phyloP scores from a whole-genome alignment of 1,140 invertebrate genomes.

The Solenopsis invicta region DNA sequence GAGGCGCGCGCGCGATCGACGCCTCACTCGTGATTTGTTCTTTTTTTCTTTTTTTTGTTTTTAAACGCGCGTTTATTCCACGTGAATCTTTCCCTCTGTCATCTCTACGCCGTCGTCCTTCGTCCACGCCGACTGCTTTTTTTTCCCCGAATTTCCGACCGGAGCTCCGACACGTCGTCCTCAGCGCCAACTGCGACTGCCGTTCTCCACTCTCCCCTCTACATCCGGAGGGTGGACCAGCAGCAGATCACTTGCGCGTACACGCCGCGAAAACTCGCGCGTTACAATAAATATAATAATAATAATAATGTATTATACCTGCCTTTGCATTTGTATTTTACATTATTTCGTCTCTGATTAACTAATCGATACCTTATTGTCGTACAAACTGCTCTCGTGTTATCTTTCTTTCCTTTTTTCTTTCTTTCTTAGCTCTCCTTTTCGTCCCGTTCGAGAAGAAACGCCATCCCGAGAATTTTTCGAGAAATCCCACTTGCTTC shows the following conservation, averaged over 20 bases:
- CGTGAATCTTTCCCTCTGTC: background rate
- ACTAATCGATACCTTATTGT: slow-evolving; percentile 87
- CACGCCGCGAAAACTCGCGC: slow-evolving; percentile 51
- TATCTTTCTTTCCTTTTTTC: slow-evolving; percentile 31
- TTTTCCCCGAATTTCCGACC: slow-evolving; percentile 8
- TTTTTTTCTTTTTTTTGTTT: background rate
- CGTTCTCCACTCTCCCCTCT: background rate
- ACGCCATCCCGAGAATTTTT: background rate
- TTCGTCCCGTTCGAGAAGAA: slow-evolving; percentile 43
- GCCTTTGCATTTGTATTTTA: slow-evolving; percentile 86
- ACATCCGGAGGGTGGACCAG: slow-evolving; percentile 20
- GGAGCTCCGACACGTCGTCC: slow-evolving; percentile 16
- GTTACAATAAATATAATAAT: slow-evolving; percentile 84
- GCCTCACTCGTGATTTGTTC: no score
- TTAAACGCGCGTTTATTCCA: background rate
- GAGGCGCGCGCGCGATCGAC: background rate
- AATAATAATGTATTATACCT: slow-evolving; percentile 84
- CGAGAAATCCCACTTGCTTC: background rate
- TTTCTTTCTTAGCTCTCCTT: background rate
- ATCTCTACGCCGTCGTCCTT: slow-evolving; percentile 29
- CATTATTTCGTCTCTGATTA: slow-evolving; percentile 84
- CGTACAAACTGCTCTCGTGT: slow-evolving; percentile 85
- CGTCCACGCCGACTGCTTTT: slow-evolving; percentile 63
- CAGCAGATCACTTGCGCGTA: background rate
- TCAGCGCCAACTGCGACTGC: background rate